Conservation (phyloP, 2,888 invertebrate genomes). For the Synanthedon tipuliformis region DNA sequence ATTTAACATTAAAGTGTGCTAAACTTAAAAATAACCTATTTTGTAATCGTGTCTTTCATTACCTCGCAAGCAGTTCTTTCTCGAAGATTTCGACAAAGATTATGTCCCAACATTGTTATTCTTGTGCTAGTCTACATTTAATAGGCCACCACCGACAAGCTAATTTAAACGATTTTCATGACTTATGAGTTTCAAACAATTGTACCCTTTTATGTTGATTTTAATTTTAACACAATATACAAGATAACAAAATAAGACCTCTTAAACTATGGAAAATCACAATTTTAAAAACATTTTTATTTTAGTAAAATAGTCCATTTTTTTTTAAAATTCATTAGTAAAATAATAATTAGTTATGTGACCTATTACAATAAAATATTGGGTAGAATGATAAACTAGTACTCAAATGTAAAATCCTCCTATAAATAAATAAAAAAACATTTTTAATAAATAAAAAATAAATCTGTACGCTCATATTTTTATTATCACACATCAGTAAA, state of each 20-base stretch:
- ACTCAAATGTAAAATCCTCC: not conserved
- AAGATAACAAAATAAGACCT: not conserved
- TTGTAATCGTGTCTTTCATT: constrained; percentile 56
- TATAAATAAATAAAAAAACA: not conserved
- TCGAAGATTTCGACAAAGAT: constrained; percentile 12
- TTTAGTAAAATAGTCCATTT: not conserved
- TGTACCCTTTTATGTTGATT: not conserved
- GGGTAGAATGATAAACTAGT: not conserved
- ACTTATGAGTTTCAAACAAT: not conserved
- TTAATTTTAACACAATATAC: not conserved
- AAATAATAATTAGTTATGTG: not conserved
- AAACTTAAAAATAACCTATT: constrained; percentile 65
- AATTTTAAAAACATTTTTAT: not conserved
- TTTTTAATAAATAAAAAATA: constrained; percentile 21
- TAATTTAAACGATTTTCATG: not conserved
- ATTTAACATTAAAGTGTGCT: constrained; percentile 64
- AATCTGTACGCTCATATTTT: not conserved
- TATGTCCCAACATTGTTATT: not conserved
- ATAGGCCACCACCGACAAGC: constrained; percentile 36
- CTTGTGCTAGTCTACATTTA: constrained; percentile 35
- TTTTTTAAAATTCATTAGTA: not conserved
- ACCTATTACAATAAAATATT: not conserved
- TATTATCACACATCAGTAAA: not conserved
- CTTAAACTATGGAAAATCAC: not conserved
- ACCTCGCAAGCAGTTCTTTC: constrained; percentile 57